Conservation (phyloP, 2,113 vertebrate genomes). For the Rhinoptilus africanus region DNA sequence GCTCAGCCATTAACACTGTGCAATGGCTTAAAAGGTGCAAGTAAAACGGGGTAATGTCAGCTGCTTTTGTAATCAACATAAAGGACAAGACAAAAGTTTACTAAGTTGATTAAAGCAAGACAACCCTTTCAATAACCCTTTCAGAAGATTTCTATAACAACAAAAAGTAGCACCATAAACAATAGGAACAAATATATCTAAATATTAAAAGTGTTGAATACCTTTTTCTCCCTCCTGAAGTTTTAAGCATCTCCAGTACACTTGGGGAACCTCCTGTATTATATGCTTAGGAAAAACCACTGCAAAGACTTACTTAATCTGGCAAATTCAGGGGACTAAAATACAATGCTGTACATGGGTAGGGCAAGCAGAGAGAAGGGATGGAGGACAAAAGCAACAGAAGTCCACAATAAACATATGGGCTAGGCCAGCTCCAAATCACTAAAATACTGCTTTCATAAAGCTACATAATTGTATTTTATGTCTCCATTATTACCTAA, state of each 20-base stretch:
- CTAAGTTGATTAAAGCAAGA: not conserved
- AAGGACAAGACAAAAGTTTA: not conserved
- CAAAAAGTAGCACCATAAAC: not conserved
- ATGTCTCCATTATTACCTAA: constrained; percentile 1
- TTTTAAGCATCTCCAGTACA: not conserved
- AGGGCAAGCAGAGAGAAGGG: not conserved
- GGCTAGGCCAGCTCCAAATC: not conserved
- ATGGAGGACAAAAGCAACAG: not conserved
- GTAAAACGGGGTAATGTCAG: not conserved
- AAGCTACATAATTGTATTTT: not conserved
- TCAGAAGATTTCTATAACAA: not conserved
- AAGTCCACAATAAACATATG: not conserved
- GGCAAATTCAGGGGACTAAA: not conserved
- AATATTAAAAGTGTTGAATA: not conserved
- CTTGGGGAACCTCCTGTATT: not conserved
- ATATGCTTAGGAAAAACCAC: not conserved
- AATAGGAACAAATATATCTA: not conserved
- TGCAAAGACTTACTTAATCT: not conserved
- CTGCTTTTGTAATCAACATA: not conserved
- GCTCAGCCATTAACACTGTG: not conserved
- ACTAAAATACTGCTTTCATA: not conserved
- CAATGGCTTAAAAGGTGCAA: not conserved
- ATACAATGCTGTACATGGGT: not conserved
- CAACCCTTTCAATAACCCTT: not conserved
- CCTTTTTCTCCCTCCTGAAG: not conserved